Evolutionary conservation across 2,888 invertebrate genomes (phyloP), one percentile per base, ranked within the genome.

Genomic region (Aphodius granarius): DNA sequence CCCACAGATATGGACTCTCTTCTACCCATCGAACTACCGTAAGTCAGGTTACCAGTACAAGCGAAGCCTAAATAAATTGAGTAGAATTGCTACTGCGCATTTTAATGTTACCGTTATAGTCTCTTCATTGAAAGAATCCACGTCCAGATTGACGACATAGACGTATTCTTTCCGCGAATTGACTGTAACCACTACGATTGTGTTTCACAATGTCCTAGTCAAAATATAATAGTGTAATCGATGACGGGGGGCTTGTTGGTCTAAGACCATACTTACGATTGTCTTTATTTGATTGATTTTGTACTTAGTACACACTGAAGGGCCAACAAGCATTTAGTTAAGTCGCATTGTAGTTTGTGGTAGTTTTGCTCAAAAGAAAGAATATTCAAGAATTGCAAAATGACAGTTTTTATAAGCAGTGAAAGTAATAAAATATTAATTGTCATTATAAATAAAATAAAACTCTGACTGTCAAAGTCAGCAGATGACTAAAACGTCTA

Each of bases 31-130:
- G 77, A 21, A 77, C 77, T 63, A 74, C 77, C 23, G 77, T 77
- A 77, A 77, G 77, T 77, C 77, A 77, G 65, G 77, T 77, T 19
- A 75, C 77, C 43, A 74, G 66, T n/a, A 65, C 65, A 71, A 75
- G 77, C 63, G 77, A 77, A 66, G 77, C 77, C 71, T 77, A 77
- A 70, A 73, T 75, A 63, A 20, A 74, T 65, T 9, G 65, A 65
- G n/a, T 65, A 65, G 43, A 43, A 43, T 43, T 6, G 43, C 43
- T 43, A 43, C 43, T 43, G 43, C 43, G 43, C 13, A 43, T 43
- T 43, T 43, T 43, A 43, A 6, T 6, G 13, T 43, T 43, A 43
- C n/a, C n/a, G n/a, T n/a, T 43, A 43, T 43, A 43, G 43, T 43
- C 6, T 13, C 6, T 43, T 43, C 43, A 13, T 43, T 43, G 43